Base-by-base conservation (phyloP, 2,113 vertebrate species). In the Epinephelus fuscoguttatus region DNA sequence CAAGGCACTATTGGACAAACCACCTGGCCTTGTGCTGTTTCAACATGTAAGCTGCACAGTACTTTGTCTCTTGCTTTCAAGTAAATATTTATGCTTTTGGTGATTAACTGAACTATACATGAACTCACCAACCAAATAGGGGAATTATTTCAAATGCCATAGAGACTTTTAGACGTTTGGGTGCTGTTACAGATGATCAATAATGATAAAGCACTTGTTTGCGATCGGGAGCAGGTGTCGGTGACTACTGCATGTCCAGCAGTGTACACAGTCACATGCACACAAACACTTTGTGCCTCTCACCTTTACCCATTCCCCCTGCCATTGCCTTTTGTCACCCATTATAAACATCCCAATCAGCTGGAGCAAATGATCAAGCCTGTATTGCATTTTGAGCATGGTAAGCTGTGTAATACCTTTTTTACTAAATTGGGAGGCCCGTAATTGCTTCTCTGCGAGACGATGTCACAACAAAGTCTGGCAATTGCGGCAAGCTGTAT, bases 341-440 rank as follows among this genome's bases (percentile, higher is more conserved):
- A 96, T 99, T 98, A 96, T 96, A 97, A 98, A 97, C 97, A 97
- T 97, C 96, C 97, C 97, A 98, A 98, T 99, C 97, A 98, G 96
- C 96, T 96, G 94, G 96, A 97, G 97, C 95, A 99, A 99, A 99
- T 98, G 96, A 97, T 97, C 96, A 95, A 96, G 97, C 59, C 96
- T 94, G 96, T 97, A 97, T 97, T 97, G 97, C 97, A 97, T 98
- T 97, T 97, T 96, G 96, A 98, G 96, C 96, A 97, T 95, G 95
- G 96, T 99, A 99, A 99, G 96, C 97, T 99, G 97, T 94, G 97
- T 99, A 98, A 98, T 98, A 98, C 96, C 97, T 98, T 97, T 97
- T 98, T 97, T 97, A 94, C 95, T 97, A 97, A 98, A 99, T 98
- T 98, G 97, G 96, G 78, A 78, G 96, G 96, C 95, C 95, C 94